These are phyloP conservation scores for Plestiodon gilberti DNA, from an alignment of 2,113 vertebrate species.

Conservation along the genomic window DNA sequence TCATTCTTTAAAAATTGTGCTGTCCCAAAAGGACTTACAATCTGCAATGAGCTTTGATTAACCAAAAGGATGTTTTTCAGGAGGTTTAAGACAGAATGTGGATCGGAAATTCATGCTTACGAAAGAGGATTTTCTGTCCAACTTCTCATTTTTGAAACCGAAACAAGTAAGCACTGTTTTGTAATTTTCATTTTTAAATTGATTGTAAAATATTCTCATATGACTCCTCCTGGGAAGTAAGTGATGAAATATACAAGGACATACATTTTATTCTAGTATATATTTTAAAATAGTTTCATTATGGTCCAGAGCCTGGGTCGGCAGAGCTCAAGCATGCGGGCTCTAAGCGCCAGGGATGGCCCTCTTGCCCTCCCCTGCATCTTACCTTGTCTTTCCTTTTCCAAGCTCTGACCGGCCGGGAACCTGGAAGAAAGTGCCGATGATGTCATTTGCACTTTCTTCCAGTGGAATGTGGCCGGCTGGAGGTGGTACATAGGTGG, in stretches of 20 bases:
- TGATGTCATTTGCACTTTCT: no score
- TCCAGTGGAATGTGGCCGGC: no score
- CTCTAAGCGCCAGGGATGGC: no score
- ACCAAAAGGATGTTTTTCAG: constrained; percentile 55
- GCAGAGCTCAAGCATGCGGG: no score
- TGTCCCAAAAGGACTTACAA: no score
- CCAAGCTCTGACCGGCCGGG: no score
- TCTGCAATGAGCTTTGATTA: not conserved
- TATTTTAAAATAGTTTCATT: not conserved
- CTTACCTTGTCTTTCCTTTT: no score
- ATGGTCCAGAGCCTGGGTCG: no score
- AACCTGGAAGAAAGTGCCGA: no score
- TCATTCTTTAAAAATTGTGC: no score
- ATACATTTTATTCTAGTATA: not conserved
- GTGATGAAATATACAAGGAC: not conserved
- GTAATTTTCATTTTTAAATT: not conserved
- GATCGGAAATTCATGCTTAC: constrained; percentile 64
- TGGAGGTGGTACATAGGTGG: no score
- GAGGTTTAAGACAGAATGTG: constrained; percentile 67
- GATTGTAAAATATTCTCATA: not conserved
- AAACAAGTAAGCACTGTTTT: constrained; percentile 61
- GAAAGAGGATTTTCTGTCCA: constrained; percentile 71
- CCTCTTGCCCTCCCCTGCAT: no score
- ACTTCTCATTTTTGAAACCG: constrained; percentile 51
- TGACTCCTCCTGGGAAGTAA: constrained; percentile 12